Evolutionary conservation across 2,888 invertebrate genomes (phyloP).

Genomic region (Rutpela maculata): DNA sequence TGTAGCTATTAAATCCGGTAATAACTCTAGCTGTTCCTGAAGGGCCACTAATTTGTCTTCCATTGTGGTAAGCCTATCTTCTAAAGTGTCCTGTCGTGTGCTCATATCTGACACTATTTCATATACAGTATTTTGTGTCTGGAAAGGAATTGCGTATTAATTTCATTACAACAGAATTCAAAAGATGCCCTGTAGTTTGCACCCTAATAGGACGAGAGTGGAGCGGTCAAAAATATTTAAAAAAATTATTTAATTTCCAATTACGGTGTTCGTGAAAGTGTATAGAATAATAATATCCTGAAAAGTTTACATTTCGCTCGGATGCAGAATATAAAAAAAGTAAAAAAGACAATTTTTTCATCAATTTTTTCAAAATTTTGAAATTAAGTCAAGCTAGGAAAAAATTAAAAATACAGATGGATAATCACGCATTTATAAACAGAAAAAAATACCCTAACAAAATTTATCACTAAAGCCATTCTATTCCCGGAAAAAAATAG

Average conservation of each 20-base stretch:
- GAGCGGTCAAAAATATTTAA: background rate
- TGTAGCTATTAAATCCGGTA: slow-evolving; percentile 87
- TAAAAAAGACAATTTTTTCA: too few relatives aligned
- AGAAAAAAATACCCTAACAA: too few relatives aligned
- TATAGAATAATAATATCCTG: too few relatives aligned
- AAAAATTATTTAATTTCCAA: background rate
- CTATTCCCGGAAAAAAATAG: too few relatives aligned
- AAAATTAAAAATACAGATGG: too few relatives aligned
- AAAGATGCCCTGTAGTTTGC: background rate
- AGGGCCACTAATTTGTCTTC: slow-evolving; percentile 93
- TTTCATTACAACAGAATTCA: background rate
- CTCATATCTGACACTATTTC: slow-evolving; percentile 99
- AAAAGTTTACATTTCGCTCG: too few relatives aligned
- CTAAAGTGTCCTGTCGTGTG: slow-evolving; percentile 93
- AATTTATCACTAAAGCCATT: too few relatives aligned
- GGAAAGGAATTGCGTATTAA: slow-evolving; percentile 68
- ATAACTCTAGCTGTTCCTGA: slow-evolving; percentile 90
- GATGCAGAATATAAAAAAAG: too few relatives aligned
- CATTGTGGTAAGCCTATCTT: slow-evolving; percentile 93
- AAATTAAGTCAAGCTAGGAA: too few relatives aligned
- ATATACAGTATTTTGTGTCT: slow-evolving; percentile 99
- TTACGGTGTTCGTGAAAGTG: too few relatives aligned
- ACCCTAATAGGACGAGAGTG: background rate
- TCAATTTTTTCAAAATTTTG: too few relatives aligned
- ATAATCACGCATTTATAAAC: too few relatives aligned